phyloP scores from a whole-genome alignment of 1,140 invertebrate species.

The Aphidius ervi region DNA sequence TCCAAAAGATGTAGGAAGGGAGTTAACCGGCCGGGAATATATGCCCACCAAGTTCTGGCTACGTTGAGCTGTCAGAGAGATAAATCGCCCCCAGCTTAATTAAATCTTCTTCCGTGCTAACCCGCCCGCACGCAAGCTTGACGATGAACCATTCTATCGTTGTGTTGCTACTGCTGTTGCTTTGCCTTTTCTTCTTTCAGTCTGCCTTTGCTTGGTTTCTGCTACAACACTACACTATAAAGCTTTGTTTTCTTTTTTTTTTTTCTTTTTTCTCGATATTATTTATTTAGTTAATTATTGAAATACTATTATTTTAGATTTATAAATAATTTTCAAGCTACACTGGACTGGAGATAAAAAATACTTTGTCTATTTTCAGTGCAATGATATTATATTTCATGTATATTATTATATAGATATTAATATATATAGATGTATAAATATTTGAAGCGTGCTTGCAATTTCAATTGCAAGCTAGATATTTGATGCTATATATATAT shows the following conservation, averaged over 20 bases:
- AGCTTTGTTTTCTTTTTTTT: constrained; percentile 1
- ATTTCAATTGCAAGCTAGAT: too few relatives aligned
- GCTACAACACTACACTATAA: constrained; percentile 16
- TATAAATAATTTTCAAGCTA: too few relatives aligned
- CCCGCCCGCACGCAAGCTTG: constrained; percentile 21
- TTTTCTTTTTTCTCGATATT: constrained; percentile 51
- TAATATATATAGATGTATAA: too few relatives aligned
- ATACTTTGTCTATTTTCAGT: too few relatives aligned
- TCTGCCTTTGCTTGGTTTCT: too few relatives aligned
- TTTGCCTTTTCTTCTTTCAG: constrained; percentile 18
- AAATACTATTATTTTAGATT: too few relatives aligned
- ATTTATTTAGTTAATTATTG: constrained; percentile 45
- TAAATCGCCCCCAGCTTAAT: constrained; percentile 55
- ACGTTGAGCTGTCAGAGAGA: constrained; percentile 51
- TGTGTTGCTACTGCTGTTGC: background rate
- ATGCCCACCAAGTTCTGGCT: constrained; percentile 38
- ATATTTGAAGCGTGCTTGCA: too few relatives aligned
- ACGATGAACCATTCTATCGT: constrained; percentile 7
- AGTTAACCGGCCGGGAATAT: constrained; percentile 7
- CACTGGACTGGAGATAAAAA: too few relatives aligned
- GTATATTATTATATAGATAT: too few relatives aligned
- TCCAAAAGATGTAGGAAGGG: background rate
- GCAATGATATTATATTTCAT: too few relatives aligned
- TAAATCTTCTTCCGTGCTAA: constrained; percentile 54
- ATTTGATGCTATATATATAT: too few relatives aligned